A percentile compares a stretch with the other conserved stretches of the same genome.
Conservation (phyloP, 1,140 invertebrate species). For the Leptopilina boulardi region DNA sequence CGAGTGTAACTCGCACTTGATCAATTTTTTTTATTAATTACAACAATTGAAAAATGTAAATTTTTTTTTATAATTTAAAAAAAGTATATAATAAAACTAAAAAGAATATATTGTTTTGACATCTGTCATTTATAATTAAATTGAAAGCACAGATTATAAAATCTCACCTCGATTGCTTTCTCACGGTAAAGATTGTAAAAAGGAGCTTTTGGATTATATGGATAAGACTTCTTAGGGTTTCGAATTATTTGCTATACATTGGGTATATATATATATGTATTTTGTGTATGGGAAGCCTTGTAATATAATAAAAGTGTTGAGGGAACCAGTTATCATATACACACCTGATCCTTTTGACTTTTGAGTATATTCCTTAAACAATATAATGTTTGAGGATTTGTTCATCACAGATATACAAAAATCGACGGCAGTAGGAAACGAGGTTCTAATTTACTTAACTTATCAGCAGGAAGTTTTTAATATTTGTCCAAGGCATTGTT, state of each 20-base stretch:
- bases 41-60: too few relatives aligned
- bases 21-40: too few relatives aligned
- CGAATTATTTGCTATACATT: conserved; percentile 3
- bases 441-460: conserved; percentile 21
- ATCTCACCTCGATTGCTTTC: neutral
- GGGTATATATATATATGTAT: too few relatives aligned
- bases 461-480: conserved; percentile 11
- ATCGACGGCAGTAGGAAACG: neutral
- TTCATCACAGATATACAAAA: too few relatives aligned
- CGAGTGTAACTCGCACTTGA: too few relatives aligned
- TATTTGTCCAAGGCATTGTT: conserved; percentile 9
- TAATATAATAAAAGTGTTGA: neutral
- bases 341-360: conserved; percentile 26
- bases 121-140: neutral
- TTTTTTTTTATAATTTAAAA: too few relatives aligned
- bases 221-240: neutral
- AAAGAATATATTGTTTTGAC: too few relatives aligned
- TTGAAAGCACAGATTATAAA: neutral
- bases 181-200: conserved; percentile 18
- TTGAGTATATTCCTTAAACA: neutral
- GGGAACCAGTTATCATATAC: neutral
- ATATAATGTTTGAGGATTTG: neutral
- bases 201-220: neutral
- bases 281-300: neutral
- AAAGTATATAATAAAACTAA: too few relatives aligned